Percentiles rank a stretch among this genome's conserved stretches.
Conservation (phyloP, 2,797 vertebrate genomes). For the Microcaecilia unicolor region DNA sequence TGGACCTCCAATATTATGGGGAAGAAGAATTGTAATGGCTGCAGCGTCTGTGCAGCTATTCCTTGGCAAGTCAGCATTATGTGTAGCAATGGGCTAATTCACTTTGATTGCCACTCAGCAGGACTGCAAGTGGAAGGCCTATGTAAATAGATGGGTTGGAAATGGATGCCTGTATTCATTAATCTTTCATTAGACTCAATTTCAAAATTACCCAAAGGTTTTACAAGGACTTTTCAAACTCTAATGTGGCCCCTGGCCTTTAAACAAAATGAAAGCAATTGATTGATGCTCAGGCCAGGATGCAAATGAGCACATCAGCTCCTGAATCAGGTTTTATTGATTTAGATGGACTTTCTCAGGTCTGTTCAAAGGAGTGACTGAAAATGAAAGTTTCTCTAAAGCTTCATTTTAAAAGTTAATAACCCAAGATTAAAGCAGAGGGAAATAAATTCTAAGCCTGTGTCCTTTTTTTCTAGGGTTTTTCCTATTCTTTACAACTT, state of each 20-base stretch:
- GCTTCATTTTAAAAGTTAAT: slow-evolving; percentile 10
- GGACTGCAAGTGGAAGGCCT: slow-evolving; percentile 38
- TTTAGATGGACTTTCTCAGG: slow-evolving; percentile 28
- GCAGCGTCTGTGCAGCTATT: slow-evolving; percentile 12
- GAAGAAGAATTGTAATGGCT: slow-evolving; percentile 7
- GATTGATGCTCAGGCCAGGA: slow-evolving; percentile 39
- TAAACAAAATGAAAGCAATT: slow-evolving; percentile 49
- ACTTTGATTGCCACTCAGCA: slow-evolving; percentile 35
- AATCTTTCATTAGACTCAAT: slow-evolving; percentile 47
- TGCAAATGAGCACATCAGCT: slow-evolving; percentile 33
- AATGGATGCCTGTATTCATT: slow-evolving; percentile 45
- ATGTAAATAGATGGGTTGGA: slow-evolving; percentile 41
- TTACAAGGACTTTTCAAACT: slow-evolving; percentile 51
- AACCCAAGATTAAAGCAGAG: slow-evolving; percentile 18
- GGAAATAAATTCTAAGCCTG: slow-evolving; percentile 2
- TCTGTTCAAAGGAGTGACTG: slow-evolving; percentile 18
- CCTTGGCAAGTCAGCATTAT: slow-evolving; percentile 30
- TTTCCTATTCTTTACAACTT: not conserved
- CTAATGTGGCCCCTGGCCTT: slow-evolving; percentile 45
- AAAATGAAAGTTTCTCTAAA: slow-evolving; percentile 11
- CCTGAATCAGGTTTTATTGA: slow-evolving; percentile 37
- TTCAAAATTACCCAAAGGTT: slow-evolving; percentile 44
- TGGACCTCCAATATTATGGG: not conserved
- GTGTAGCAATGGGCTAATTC: slow-evolving; percentile 25
- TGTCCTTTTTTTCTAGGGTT: not conserved